Evolutionary conservation across 2,113 vertebrate species (phyloP), one percentile per base, ranked within the genome.

Genomic region (Ciconia boyciana): DNA sequence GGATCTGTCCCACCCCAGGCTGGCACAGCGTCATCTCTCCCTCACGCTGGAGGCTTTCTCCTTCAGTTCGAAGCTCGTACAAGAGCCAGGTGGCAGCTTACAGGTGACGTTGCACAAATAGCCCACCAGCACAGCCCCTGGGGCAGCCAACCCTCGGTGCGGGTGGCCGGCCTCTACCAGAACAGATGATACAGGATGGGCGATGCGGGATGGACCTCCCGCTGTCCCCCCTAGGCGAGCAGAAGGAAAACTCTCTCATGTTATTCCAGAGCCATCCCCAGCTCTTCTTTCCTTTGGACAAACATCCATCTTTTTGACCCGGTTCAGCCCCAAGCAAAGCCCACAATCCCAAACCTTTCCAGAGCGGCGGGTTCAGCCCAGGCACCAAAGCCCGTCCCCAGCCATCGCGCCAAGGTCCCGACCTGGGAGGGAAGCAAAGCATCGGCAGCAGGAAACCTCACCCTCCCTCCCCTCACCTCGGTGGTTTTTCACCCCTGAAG

Each of bases 361-460:
- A 13, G 51, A 14, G 48, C 46, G 16, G 28, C 2, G 3, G 28
- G 22, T 20, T 58, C 84, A 70, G 65, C 54, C 58, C 36, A 10
- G 48, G 62, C 54, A 74, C 32, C 66, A 68, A 34, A 81, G 11
- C 36, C 41, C 64, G 41, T 15, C 41, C 57, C 78, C 58, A 51
- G 2, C 11, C 57, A n/a, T 6, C 0, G 0, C 29, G 4, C 9
- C 2, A 0, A 32, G 3, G 9, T 16, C 29, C 28, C 1, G 4
- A 10, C 41, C 12, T 5, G 0, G 54, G 68, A 70, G 31, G 39
- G 66, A 29, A 72, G 49, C 54, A 28, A 46, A 90, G 44, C 57
- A 2, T 1, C 1, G 0, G 31, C 44, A 89, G 41, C 36, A 58
- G 93, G 79, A 90, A 76, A 32, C 51, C 62, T 92, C 83, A 34